Conservation (phyloP, 37 sponge, comb jelly and placozoan species). For the Corticium candelabrum region DNA sequence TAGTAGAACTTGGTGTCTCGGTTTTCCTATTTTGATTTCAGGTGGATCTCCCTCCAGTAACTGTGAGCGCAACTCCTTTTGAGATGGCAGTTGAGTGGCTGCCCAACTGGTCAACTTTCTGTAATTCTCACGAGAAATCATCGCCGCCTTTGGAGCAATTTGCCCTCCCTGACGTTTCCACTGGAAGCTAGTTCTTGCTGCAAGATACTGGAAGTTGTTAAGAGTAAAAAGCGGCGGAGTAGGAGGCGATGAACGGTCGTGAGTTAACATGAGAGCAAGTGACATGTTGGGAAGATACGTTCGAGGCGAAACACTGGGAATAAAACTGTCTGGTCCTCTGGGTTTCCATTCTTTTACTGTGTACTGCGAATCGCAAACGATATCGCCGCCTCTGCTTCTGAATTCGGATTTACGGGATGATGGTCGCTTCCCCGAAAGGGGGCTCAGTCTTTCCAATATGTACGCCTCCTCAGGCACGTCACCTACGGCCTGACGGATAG, state of each 20-base stretch:
- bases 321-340: not conserved
- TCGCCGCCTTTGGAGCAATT: not conserved
- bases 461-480: too few species aligned
- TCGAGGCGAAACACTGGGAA: not conserved
- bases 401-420: not conserved
- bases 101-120: constrained; percentile 63
- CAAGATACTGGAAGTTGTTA: not conserved
- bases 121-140: constrained; percentile 59
- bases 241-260: not conserved
- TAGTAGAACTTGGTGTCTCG: constrained; percentile 33
- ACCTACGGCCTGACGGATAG: not conserved
- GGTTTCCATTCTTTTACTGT: too few species aligned
- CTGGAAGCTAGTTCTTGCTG: not conserved
- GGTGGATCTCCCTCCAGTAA: constrained; percentile 22
- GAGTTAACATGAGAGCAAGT: not conserved
- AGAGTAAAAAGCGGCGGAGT: not conserved
- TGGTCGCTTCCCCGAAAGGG: not conserved
- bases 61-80: constrained; percentile 27
- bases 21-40: constrained; percentile 19
- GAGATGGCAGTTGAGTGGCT: constrained; percentile 44
- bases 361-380: not conserved
- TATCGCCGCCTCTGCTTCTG: not conserved
- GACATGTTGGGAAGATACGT: not conserved
- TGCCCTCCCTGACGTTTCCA: not conserved
- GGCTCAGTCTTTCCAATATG: constrained; percentile 2